Evolutionary conservation across 2,113 vertebrate species (phyloP), one percentile per base, ranked within the genome.

Genomic region (Thamnaconus septentrionalis): DNA sequence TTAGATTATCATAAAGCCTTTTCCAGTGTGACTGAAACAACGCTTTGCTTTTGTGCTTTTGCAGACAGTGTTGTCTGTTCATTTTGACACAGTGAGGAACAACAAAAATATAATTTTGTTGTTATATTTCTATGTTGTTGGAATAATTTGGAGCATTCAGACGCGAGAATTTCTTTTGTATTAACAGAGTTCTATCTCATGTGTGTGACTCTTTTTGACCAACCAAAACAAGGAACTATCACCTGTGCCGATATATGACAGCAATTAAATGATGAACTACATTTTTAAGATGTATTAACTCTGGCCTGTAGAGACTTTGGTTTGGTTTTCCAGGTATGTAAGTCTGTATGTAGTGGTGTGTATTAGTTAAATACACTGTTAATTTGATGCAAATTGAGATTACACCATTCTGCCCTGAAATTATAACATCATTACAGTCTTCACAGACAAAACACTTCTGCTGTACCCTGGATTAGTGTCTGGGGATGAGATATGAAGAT

Each of bases 191-290:
- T 50, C 10, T 11, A 50, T 50, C 48, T 8, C 39, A 11, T 42
- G 41, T 62, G 55, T 41, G 53, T 53, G 53, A 68, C 31, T 49
- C 61, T 5, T 66, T 47, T 4, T 41, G 41, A 8, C 57, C 47
- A 53, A 71, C 48, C 48, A 70, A 65, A 78, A 75, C 3, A 56
- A 12, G n/a, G 44, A 61, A 18, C 62, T 75, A 41, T 46, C 50
- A 47, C 63, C 31, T 7, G 64, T 65, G 51, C 56, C 69, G 65
- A 53, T 55, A 66, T 54, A 59, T 54, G 48, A 4, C 31, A 71
- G 56, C 46, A 43, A 52, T 39, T 66, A 51, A 65, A 70, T 6
- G 8, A 31, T 45, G 69, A 54, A 70, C 44, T 54, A 79, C 68
- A 75, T 70, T 59, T 48, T 31, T 2, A 31, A 31, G 18, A 31